A percentile compares a stretch with the other conserved stretches of the same genome.
phyloP scores from a whole-genome alignment of 2,888 invertebrate genomes.

The Lithophane socia region DNA sequence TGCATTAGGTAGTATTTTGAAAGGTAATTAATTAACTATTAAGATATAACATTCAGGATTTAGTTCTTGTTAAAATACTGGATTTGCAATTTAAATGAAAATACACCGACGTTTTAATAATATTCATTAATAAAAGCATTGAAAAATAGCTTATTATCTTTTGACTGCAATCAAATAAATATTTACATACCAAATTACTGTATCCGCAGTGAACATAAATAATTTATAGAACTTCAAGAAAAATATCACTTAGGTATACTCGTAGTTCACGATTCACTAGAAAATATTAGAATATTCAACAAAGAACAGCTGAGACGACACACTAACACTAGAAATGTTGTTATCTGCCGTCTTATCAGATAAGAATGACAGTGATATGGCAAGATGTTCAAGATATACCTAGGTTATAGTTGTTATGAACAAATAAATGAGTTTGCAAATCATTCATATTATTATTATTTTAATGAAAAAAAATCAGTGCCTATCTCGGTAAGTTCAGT shows the following conservation, averaged over 20 bases:
- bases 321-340: not conserved
- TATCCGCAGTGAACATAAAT: not conserved
- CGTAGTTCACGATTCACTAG: not conserved
- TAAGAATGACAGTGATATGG: constrained; percentile 18
- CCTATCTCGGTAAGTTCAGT: no score
- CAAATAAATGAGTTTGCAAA: not conserved
- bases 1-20: no score
- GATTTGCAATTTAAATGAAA: no score
- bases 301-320: constrained; percentile 7
- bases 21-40: no score
- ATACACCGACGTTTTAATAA: no score
- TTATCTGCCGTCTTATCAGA: constrained; percentile 40
- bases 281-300: constrained; percentile 18
- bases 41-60: no score
- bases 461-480: not conserved
- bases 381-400: constrained; percentile 7
- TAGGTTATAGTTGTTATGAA: not conserved
- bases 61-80: no score
- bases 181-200: not conserved
- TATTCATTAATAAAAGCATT: no score
- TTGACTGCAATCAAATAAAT: not conserved
- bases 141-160: no score
- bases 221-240: no score
- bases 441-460: not conserved
- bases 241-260: no score